phyloP scores from a whole-genome alignment of 2,113 vertebrate genomes.

The Pluvialis apricaria region DNA sequence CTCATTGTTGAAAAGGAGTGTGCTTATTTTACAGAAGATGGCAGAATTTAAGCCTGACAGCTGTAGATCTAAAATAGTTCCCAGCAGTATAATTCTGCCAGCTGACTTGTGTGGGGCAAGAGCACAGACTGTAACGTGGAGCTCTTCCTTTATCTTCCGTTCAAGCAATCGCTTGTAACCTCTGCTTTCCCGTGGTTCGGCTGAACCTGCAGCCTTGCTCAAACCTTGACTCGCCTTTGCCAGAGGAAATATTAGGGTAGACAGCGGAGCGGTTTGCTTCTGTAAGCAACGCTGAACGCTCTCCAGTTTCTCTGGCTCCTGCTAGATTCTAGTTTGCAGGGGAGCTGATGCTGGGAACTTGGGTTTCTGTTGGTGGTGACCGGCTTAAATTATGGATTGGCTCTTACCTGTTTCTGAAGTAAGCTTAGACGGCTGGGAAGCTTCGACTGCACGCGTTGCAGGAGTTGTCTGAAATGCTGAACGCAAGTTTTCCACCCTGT shows the following conservation, averaged over 20 bases:
- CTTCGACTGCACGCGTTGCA: accelerated
- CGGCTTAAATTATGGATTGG: background rate
- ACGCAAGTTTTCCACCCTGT: background rate
- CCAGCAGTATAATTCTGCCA: background rate
- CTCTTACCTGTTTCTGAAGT: background rate
- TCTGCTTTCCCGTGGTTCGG: background rate
- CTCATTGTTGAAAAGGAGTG: background rate
- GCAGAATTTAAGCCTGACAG: background rate
- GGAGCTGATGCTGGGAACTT: background rate
- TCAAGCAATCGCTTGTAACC: background rate
- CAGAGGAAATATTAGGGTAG: background rate
- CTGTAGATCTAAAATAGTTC: background rate
- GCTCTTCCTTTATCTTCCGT: accelerated
- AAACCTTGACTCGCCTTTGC: background rate
- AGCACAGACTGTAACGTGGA: background rate
- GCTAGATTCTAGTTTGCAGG: background rate
- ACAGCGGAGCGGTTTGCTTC: accelerated
- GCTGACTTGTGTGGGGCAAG: background rate
- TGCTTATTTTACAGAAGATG: background rate
- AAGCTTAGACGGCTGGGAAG: no score
- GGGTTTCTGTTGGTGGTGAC: background rate
- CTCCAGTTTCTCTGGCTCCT: background rate
- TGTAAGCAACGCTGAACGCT: background rate
- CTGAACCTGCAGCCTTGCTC: background rate
- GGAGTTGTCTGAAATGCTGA: background rate